Conservation (phyloP, 2,888 invertebrate species). For the Atrina japonica region DNA sequence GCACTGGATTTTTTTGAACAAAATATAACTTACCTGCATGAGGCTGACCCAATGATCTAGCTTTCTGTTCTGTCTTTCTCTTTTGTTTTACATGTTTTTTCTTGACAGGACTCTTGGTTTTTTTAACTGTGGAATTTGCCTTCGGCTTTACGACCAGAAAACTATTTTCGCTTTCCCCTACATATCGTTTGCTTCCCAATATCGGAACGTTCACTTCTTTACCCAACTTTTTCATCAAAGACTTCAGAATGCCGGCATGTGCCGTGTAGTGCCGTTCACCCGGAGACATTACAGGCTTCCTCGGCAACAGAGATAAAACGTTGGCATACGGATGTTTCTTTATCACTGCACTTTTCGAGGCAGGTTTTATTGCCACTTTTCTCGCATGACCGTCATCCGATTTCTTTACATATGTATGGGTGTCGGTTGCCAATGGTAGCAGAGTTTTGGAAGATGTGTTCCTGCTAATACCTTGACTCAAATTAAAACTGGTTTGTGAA, state of each 20-base stretch:
- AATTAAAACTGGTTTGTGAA: too few relatives aligned
- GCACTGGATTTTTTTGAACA: too few relatives aligned
- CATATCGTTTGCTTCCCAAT: conserved; percentile 14
- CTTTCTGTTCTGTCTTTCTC: conserved; percentile 16
- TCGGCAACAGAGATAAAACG: neutral
- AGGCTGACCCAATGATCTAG: conserved; percentile 23
- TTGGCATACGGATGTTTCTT: neutral
- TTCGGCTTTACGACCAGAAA: neutral
- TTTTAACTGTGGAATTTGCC: conserved; percentile 15
- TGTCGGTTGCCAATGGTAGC: too few relatives aligned
- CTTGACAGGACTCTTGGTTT: conserved; percentile 7
- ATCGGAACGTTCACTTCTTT: conserved; percentile 9
- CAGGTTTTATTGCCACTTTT: too few relatives aligned
- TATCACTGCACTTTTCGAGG: neutral
- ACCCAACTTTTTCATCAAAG: conserved; percentile 23
- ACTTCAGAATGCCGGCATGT: conserved; percentile 14
- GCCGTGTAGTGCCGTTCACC: neutral
- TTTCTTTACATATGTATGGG: too few relatives aligned
- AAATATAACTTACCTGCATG: conserved; percentile 23
- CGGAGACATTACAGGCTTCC: neutral
- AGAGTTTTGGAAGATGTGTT: too few relatives aligned
- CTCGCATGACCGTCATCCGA: too few relatives aligned
- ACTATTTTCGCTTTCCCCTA: neutral
- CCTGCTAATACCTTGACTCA: too few relatives aligned
- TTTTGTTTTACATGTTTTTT: neutral